Percentiles rank a stretch among this genome's conserved stretches.
phyloP scores from a whole-genome alignment of 2,888 invertebrate genomes.

The Timandra comae region DNA sequence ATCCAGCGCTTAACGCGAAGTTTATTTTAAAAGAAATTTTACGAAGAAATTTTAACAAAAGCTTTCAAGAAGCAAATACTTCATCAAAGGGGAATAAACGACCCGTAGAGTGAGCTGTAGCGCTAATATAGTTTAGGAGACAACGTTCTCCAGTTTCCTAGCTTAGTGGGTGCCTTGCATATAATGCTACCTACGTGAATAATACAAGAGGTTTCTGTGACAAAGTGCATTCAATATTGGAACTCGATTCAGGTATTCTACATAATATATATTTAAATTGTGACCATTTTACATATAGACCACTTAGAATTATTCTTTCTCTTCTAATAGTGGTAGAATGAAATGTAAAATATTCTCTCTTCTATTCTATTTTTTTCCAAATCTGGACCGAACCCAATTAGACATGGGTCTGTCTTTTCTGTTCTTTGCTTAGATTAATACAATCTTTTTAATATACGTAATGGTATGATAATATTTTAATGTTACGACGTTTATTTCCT shows the following conservation, averaged over 20 bases:
- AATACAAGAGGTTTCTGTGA: constrained; percentile 16
- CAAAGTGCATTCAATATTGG: constrained; percentile 11
- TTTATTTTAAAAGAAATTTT: constrained; percentile 53
- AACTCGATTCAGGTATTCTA: not conserved
- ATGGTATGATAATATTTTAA: no score
- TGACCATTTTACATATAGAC: no score
- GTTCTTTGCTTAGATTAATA: no score
- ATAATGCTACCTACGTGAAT: constrained; percentile 23
- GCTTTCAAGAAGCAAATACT: constrained; percentile 66
- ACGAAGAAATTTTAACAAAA: constrained; percentile 55
- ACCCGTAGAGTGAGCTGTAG: constrained; percentile 49
- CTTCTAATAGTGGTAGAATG: no score
- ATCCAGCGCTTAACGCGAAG: constrained; percentile 36
- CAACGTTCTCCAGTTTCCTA: constrained; percentile 36
- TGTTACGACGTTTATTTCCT: no score
- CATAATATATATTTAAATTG: no score
- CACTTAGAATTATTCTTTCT: no score
- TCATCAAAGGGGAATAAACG: constrained; percentile 63
- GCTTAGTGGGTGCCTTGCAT: constrained; percentile 19
- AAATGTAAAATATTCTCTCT: no score
- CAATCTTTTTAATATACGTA: no score
- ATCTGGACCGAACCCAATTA: no score
- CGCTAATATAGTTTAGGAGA: constrained; percentile 59
- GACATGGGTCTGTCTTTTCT: no score
- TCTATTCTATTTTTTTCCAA: no score